phyloP scores from a whole-genome alignment of 2,797 vertebrate species.

The Melanotaenia maccullochi region DNA sequence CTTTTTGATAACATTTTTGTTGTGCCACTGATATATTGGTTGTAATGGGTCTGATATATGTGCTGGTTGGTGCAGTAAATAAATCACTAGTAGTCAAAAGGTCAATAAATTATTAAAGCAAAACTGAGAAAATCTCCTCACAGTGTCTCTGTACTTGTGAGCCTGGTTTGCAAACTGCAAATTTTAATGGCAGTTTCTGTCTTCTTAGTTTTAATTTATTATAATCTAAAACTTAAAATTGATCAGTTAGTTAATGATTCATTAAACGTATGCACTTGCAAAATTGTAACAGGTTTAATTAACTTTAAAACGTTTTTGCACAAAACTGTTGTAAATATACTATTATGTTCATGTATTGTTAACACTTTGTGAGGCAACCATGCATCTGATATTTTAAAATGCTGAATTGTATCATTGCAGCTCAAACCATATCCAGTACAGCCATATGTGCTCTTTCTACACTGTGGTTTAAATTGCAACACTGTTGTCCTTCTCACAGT shows the following conservation, averaged over 20 bases:
- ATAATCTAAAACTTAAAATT: background rate
- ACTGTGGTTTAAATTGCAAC: conserved; percentile 9
- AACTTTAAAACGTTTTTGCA: background rate
- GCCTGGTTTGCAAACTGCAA: background rate
- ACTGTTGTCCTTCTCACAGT: conserved; percentile 72
- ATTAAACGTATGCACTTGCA: background rate
- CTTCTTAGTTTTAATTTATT: background rate
- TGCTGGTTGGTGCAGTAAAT: conserved; percentile 23
- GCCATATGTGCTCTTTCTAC: background rate
- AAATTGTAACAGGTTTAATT: background rate
- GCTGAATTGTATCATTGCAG: conserved; percentile 1
- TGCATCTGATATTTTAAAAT: background rate
- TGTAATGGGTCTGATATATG: background rate
- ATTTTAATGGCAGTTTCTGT: background rate
- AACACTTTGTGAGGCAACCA: background rate
- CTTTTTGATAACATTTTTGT: conserved; percentile 51
- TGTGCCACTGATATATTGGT: background rate
- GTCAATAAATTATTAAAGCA: conserved; percentile 14
- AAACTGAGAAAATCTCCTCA: conserved; percentile 14
- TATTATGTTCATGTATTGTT: background rate
- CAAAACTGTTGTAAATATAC: background rate
- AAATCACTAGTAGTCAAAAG: conserved; percentile 26
- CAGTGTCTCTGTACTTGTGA: conserved; percentile 4
- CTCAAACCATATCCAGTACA: background rate
- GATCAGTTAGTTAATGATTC: background rate